Percentiles rank a stretch among this genome's conserved stretches.
phyloP scores from a whole-genome alignment of 1,140 invertebrate species.

The Frieseomelitta varia region DNA sequence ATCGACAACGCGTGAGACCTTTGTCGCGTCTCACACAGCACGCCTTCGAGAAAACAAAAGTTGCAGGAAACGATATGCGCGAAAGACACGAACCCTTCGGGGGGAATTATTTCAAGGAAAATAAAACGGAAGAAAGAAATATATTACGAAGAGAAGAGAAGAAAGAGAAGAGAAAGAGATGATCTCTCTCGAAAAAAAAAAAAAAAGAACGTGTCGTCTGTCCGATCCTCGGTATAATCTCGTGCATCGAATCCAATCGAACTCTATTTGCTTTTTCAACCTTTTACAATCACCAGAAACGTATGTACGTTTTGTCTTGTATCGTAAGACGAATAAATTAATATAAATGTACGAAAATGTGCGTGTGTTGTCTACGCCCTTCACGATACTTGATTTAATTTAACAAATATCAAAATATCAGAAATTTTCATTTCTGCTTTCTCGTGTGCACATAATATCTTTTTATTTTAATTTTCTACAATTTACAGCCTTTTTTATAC shows the following conservation, averaged over 20 bases:
- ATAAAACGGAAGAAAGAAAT: neutral
- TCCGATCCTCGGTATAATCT: constrained; percentile 62
- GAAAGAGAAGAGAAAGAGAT: constrained; percentile 32
- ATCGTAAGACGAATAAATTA: constrained; percentile 72
- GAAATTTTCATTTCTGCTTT: neutral
- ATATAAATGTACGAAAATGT: constrained; percentile 65
- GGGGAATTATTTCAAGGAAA: neutral
- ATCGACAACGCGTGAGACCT: neutral
- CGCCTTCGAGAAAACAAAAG: constrained; percentile 48
- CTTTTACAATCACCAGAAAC: constrained; percentile 71
- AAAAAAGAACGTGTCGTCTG: constrained; percentile 48
- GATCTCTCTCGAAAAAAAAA: constrained; percentile 25
- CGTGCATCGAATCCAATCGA: constrained; percentile 70
- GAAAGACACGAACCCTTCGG: neutral
- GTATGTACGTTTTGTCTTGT: constrained; percentile 73
- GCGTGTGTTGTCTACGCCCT: neutral
- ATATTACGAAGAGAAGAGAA: constrained; percentile 2
- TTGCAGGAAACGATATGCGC: neutral
- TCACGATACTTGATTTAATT: neutral
- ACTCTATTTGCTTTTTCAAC: constrained; percentile 72
- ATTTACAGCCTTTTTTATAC: neutral
- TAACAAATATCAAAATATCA: too few species aligned
- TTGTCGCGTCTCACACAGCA: too few species aligned
- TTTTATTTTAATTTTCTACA: neutral
- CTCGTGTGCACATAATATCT: too few species aligned